Base-by-base conservation (phyloP, 2,113 vertebrate species). In the Chamaea fasciata region DNA sequence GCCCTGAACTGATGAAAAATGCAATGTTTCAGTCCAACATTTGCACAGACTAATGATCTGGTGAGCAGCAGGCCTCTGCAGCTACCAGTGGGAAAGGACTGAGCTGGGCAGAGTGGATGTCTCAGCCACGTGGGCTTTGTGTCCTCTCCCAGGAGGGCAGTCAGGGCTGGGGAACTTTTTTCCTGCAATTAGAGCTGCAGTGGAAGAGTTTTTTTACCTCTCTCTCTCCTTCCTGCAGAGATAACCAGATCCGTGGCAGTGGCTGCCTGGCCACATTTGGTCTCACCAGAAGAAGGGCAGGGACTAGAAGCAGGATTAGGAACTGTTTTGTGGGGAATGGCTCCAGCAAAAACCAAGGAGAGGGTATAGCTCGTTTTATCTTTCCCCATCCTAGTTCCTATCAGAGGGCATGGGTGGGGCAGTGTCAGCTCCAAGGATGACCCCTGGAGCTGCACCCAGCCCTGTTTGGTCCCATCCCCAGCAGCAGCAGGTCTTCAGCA, bases 1-100 rank as follows among this genome's bases (percentile, higher is more conserved):
- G 15, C 16, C 35, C 31, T 37, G 31, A 87, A 59, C 6, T 75
- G 65, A 70, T 24, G 22, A 47, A 83, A 90, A 80, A 41, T 18
- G 44, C 15, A 46, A 1, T 0, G 0, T 65, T 80, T 73, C 50
- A 49, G 60, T 17, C 22, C 55, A 86, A 3, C 0, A 3, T 15
- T 41, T 28, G 70, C 50, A 52, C 23, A 71, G 69, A 76, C 7
- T 7, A 15, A 41, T 31, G 37, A 57, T 15, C 56, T 75, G 60
- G 49, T 33, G 44, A 89, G 65, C 49, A 90, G 79, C 47, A 87
- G 47, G 19, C 12, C 68, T 18, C 27, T 10, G 7, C 35, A 65
- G 37, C 16, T 14, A 31, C 44, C 57, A 55, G 23, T 0, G 7
- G 62, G 52, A 67, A 78, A 21, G 53, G 55, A 30, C 9, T 26